Evolutionary conservation across 2,888 invertebrate species (phyloP), one percentile per base, ranked within the genome.

Genomic region (Drosophila mayaguana): DNA sequence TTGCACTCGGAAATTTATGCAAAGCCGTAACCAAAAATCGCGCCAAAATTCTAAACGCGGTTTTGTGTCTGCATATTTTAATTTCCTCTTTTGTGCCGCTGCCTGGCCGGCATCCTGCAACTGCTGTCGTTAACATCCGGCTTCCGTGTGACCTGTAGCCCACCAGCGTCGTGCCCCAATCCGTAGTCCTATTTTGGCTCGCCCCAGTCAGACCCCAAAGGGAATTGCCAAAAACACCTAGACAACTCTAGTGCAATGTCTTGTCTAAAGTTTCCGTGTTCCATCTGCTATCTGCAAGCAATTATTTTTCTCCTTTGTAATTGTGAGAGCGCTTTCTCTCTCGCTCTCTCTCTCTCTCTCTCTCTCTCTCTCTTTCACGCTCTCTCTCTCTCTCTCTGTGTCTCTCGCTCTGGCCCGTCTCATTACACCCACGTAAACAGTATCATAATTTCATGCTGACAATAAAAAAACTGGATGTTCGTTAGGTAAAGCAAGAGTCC

Each of bases 51-150:
- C 85, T 84, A 88, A 90, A 88, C 80, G 88, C 82, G 88, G 83
- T 82, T 85, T 84, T 81, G 76, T 78, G 81, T 83, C 74, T 80
- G 89, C 87, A 90, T 90, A 90, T 90, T 90, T 90, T 90, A 90
- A 90, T 90, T 90, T 90, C 91, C 88, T 90, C 84, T 90, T 87
- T 87, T 86, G 84, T 89, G 57, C 69, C 69, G 66, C 50, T 76
- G 68, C 63, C 73, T 63, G 57, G 63, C 42, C 68, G 67, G 69
- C 68, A 73, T 79, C 75, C 79, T 78, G 80, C 61, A 65, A 80
- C 71, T 74, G 73, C 74, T 77, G 70, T 79, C 79, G 72, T 79
- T 75, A 83, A 81, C 89, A 81, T 89, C 84, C 89, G 87, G 84
- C 79, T 83, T 76, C 83, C 86, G 80, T 72, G 63, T 67, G 70